Percentiles rank a stretch among this genome's conserved stretches.
Conservation (phyloP, 2,888 invertebrate genomes). For the Xiphydria camelus region DNA sequence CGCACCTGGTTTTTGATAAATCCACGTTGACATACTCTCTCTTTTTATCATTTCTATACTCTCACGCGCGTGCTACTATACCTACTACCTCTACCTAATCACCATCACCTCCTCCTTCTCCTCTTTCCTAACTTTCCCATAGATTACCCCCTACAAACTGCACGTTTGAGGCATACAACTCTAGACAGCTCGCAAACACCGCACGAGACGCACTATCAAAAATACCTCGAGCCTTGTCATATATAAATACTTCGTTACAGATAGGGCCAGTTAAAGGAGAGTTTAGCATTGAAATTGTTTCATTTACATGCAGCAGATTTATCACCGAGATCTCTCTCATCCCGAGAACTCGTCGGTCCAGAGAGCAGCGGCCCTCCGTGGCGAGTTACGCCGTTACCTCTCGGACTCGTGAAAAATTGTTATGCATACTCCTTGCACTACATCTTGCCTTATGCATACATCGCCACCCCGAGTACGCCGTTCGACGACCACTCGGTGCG, state of each 20-base stretch:
- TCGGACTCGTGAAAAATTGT: not conserved
- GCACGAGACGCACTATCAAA: not conserved
- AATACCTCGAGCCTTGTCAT: not conserved
- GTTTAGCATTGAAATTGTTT: constrained; percentile 17
- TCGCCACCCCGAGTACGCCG: not conserved
- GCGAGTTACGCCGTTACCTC: constrained; percentile 1
- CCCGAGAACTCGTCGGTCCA: not conserved
- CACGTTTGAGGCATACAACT: too few relatives aligned
- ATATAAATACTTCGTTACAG: constrained; percentile 7
- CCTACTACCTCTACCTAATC: too few relatives aligned
- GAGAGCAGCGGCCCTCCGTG: not conserved
- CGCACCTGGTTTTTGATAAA: too few relatives aligned
- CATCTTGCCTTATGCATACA: constrained; percentile 2
- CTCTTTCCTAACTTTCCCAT: too few relatives aligned
- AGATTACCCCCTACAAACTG: too few relatives aligned
- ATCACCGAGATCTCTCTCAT: constrained; percentile 9
- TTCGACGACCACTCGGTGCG: not conserved
- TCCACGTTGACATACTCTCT: too few relatives aligned
- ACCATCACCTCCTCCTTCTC: too few relatives aligned
- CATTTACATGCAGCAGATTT: constrained; percentile 14
- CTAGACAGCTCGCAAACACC: not conserved
- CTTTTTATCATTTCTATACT: too few relatives aligned
- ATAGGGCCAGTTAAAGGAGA: constrained; percentile 12
- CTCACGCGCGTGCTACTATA: too few relatives aligned
- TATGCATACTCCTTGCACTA: constrained; percentile 8